Conservation (phyloP, 2,888 invertebrate species). For the Pristionchus exspectatus region DNA sequence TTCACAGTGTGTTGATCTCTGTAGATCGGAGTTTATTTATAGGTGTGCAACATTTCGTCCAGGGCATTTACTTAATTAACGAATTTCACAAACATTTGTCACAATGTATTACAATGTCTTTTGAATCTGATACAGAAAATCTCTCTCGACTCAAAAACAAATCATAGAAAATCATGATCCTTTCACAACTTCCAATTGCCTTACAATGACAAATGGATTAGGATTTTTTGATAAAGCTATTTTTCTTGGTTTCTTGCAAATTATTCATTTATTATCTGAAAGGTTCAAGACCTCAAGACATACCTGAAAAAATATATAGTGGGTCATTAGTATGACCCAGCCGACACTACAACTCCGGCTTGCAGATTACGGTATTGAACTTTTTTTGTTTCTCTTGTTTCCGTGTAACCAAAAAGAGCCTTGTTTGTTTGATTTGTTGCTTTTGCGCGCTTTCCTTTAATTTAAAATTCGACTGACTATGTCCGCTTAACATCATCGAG, state of each 20-base stretch:
- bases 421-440: not conserved
- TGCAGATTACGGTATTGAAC: too few relatives aligned
- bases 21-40: constrained; percentile 22
- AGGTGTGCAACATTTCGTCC: not conserved
- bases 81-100: not conserved
- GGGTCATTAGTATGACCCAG: too few relatives aligned
- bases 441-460: not conserved
- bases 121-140: not conserved
- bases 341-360: too few relatives aligned
- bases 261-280: not conserved
- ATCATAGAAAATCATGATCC: not conserved
- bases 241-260: not conserved
- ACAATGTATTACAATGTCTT: not conserved
- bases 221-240: not conserved
- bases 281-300: not conserved
- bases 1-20: not conserved
- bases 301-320: not conserved
- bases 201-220: not conserved
- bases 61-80: constrained; percentile 24
- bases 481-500: too few relatives aligned
- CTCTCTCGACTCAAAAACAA: not conserved
- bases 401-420: too few relatives aligned
- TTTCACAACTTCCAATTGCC: not conserved
- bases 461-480: not conserved
- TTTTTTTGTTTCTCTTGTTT: too few relatives aligned